These are phyloP conservation scores for Agapornis canus DNA, from an alignment of 2,797 vertebrate species.

Conservation along the genomic window DNA sequence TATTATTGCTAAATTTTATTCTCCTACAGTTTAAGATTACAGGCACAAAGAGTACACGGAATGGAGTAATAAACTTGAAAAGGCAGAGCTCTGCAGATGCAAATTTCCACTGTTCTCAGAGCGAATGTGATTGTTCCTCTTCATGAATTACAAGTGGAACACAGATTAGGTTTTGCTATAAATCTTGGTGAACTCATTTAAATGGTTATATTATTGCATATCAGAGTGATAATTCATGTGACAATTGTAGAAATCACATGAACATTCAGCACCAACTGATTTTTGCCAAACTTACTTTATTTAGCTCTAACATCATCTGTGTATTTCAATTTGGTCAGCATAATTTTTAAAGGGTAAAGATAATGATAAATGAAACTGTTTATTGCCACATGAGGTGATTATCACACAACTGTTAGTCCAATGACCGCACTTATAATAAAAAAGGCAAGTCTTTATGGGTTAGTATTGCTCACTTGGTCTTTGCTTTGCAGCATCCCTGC, in stretches of 20 bases:
- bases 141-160: slow-evolving; percentile 64
- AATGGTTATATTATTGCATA: not conserved
- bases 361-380: slow-evolving; percentile 44
- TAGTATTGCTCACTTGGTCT: not conserved
- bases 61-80: slow-evolving; percentile 33
- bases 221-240: slow-evolving; percentile 21
- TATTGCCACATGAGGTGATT: not conserved
- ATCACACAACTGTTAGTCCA: not conserved
- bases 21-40: not conserved
- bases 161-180: slow-evolving; percentile 59
- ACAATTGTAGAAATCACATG: slow-evolving; percentile 12
- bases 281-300: slow-evolving; percentile 24
- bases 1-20: not conserved
- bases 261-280: not conserved
- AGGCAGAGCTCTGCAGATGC: slow-evolving; percentile 34
- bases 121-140: slow-evolving; percentile 52
- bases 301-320: not conserved
- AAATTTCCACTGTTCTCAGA: slow-evolving; percentile 26
- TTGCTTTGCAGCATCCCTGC: not conserved
- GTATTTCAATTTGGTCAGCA: not conserved
- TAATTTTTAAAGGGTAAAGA: slow-evolving; percentile 3
- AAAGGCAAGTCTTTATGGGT: not conserved
- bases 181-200: slow-evolving; percentile 56
- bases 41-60: not conserved
- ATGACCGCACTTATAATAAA: not conserved